Conservation (phyloP, 2,888 invertebrate species). For the Tenodera sinensis region DNA sequence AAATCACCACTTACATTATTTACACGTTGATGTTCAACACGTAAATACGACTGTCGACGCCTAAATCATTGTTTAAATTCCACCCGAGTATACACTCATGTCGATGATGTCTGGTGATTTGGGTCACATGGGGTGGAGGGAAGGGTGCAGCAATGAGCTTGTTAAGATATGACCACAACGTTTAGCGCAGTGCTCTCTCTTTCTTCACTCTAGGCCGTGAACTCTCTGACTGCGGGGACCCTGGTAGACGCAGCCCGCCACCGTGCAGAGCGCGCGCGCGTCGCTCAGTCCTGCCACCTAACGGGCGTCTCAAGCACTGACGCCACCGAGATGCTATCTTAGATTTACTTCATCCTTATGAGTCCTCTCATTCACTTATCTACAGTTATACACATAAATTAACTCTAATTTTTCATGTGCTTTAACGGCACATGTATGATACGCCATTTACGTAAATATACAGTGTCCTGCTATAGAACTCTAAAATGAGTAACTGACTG, state of each 20-base stretch:
- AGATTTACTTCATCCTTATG: not conserved
- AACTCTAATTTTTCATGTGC: no score
- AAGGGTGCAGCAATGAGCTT: not conserved
- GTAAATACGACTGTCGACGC: not conserved
- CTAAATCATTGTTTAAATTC: not conserved
- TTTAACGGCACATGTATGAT: no score
- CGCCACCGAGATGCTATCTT: not conserved
- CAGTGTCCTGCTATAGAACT: no score
- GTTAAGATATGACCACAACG: not conserved
- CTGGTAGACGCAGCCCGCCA: not conserved
- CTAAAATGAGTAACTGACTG: no score
- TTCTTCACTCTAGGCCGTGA: not conserved
- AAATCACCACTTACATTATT: not conserved
- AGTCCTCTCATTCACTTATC: not conserved
- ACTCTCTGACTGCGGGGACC: not conserved
- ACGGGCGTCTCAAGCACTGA: not conserved
- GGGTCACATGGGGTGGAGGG: not conserved
- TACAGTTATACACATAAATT: not conserved
- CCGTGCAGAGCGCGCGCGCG: not conserved
- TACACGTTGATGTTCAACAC: not conserved
- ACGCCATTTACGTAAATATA: no score
- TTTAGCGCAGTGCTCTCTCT: not conserved
- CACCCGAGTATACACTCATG: not conserved
- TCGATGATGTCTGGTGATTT: not conserved
- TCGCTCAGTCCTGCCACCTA: not conserved